A percentile compares a stretch with the other conserved stretches of the same genome.
phyloP scores from a whole-genome alignment of 2,888 invertebrate species.

The Apeira syringaria region DNA sequence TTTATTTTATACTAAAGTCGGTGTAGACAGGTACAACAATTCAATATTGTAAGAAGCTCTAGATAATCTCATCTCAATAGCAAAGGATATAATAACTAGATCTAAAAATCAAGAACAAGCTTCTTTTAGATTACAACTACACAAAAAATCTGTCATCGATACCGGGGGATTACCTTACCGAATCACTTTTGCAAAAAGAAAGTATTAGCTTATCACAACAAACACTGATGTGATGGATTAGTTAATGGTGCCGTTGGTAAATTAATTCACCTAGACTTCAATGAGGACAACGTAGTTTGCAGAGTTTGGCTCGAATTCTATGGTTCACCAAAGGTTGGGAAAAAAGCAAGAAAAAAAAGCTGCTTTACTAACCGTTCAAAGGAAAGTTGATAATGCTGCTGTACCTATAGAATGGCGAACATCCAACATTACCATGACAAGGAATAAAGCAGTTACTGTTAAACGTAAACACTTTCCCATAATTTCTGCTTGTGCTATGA shows the following conservation, averaged over 20 bases:
- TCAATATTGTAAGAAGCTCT: not conserved
- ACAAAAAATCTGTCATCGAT: conserved; percentile 31
- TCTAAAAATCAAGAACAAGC: not conserved
- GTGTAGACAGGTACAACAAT: not conserved
- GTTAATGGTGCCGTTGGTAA: conserved; percentile 34
- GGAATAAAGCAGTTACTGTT: conserved; percentile 6
- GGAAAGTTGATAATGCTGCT: conserved; percentile 11
- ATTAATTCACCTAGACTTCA: conserved; percentile 28
- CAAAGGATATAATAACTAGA: not conserved
- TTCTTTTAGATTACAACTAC: conserved; percentile 20
- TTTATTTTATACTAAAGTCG: not conserved
- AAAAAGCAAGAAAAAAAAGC: conserved; percentile 18
- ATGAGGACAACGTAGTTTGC: conserved; percentile 22
- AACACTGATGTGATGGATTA: conserved; percentile 36
- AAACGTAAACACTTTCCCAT: conserved; percentile 25
- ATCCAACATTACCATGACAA: conserved; percentile 14
- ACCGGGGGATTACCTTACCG: conserved; percentile 32
- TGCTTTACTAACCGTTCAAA: conserved; percentile 9
- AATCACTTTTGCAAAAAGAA: conserved; percentile 25
- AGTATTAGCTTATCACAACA: conserved; percentile 28
- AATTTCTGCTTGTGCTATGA: conserved; percentile 10
- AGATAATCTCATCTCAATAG: not conserved
- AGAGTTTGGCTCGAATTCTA: conserved; percentile 29
- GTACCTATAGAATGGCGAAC: conserved; percentile 19
- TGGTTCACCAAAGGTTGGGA: conserved; percentile 11